Base-by-base conservation (phyloP, 2,888 invertebrate species). In the Acutogordius australiensis region DNA sequence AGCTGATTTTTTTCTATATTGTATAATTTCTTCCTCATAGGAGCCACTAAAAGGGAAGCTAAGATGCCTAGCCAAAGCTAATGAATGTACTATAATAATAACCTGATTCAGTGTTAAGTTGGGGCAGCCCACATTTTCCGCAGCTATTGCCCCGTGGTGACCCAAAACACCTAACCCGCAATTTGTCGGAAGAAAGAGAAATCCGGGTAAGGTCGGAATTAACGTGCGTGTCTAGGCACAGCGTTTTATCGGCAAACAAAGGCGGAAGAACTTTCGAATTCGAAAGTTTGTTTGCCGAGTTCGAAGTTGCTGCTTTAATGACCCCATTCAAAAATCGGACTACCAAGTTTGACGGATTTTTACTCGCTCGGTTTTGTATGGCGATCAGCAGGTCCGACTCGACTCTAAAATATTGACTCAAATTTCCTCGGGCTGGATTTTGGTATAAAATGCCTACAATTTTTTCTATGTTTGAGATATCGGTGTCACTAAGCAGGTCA, bases 121-220 rank as follows among this genome's bases (percentile, higher is more conserved):
- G 4, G 13, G 51, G 51, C 26, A 51, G 23, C 13, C 51, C 51
- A 51, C 51, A 51, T 51, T 51, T 8, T 4, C 51, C 51, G 26
- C 51, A 51, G 51, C 51, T 51, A 51, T 51, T 51, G 4, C 51
- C 51, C 23, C 13, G 8, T n/a, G 51, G 51, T 51, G 51, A 51
- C 4, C 51, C 51, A 23, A 51, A 51, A 23, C 51, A 51, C 26
- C 26, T 51, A 8, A 51, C 26, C 23, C 26, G 8, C 26, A 21
- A n/a, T 23, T 23, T 51, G 26, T 51, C 26, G 23, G 51, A n/a
- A 23, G 51, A 4, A 21, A 51, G 26, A 26, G 51, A 51, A 8
- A n/a, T n/a, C 51, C 51, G 8, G 13, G 51, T 51, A 4, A 51
- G 13, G 8, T 51, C 51, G 23, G 51, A 51, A 21, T 51, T 51